Percentiles rank a stretch among this genome's conserved stretches.
These are phyloP conservation scores for Dynastes grantii DNA, from an alignment of 2,888 invertebrate genomes.

Conservation along the genomic window DNA sequence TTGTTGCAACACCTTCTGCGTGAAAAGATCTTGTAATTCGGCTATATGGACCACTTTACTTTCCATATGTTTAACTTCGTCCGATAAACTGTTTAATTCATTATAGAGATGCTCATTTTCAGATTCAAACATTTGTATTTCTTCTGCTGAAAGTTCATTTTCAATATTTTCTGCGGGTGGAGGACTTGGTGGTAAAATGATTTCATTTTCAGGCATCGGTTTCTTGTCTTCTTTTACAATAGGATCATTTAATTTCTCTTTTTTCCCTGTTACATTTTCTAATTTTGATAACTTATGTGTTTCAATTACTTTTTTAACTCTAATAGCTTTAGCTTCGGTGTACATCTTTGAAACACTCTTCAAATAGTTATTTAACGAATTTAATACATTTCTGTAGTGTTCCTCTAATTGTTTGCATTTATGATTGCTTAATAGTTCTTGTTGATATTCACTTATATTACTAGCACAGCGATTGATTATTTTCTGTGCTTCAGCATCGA, in stretches of 20 bases:
- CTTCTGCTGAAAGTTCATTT: conserved; percentile 85
- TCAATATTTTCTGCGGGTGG: conserved; percentile 72
- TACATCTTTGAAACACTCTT: conserved; percentile 91
- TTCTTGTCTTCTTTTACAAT: conserved; percentile 45
- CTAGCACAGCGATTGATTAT: conserved; percentile 88
- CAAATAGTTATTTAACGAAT: conserved; percentile 85
- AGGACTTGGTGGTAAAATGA: conserved; percentile 50
- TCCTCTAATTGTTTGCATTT: conserved; percentile 80
- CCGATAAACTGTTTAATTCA: conserved; percentile 89
- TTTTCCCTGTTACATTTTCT: conserved; percentile 67
- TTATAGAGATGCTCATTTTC: conserved; percentile 92
- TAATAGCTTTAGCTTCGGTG: conserved; percentile 88
- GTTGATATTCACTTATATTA: conserved; percentile 83
- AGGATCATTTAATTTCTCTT: conserved; percentile 4
- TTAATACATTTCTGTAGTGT: conserved; percentile 84
- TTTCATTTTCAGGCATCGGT: conserved; percentile 50
- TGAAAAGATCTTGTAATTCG: conserved; percentile 94
- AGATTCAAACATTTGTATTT: conserved; percentile 92
- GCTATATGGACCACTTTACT: conserved; percentile 96
- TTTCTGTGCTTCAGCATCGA: conserved; percentile 88
- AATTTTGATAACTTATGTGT: conserved; percentile 85
- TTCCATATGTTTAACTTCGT: conserved; percentile 92
- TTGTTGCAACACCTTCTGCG: conserved; percentile 95
- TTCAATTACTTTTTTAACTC: conserved; percentile 89
- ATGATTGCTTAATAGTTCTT: conserved; percentile 74